phyloP scores from a whole-genome alignment of 1,140 invertebrate genomes.

The Sarcophaga bullata region DNA sequence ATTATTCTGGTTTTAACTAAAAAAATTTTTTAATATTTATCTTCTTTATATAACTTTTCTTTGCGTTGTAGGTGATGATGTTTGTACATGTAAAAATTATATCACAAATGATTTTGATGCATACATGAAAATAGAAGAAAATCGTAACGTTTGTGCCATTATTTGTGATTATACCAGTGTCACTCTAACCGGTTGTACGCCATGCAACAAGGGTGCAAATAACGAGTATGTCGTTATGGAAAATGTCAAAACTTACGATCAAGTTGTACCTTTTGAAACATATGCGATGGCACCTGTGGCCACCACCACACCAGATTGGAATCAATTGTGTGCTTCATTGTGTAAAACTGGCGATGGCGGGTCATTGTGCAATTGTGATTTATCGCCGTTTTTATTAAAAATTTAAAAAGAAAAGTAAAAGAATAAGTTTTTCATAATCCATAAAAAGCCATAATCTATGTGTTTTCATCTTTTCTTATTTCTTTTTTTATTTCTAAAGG shows the following conservation, averaged over 20 bases:
- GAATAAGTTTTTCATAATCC: neutral
- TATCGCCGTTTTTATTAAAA: conserved; percentile 64
- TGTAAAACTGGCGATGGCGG: conserved; percentile 69
- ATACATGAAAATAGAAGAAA: neutral
- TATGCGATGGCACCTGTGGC: neutral
- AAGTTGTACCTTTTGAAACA: neutral
- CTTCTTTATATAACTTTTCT: neutral
- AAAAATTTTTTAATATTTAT: no score
- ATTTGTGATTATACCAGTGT: conserved; percentile 51
- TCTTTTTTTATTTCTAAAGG: neutral
- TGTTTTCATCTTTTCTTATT: conserved; percentile 16
- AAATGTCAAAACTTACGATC: neutral
- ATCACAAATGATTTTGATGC: neutral
- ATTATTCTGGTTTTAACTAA: no score
- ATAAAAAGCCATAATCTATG: neutral
- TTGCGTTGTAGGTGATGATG: conserved; percentile 40
- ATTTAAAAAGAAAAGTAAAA: conserved; percentile 8
- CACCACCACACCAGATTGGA: conserved; percentile 62
- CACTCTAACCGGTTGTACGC: conserved; percentile 56
- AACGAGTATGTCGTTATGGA: neutral
- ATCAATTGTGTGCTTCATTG: conserved; percentile 65
- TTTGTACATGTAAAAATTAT: conserved; percentile 37
- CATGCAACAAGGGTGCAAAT: conserved; percentile 18
- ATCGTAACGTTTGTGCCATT: conserved; percentile 51
- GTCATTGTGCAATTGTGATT: conserved; percentile 69